Conservation (phyloP, 2,797 vertebrate genomes). For the Podarcis lilfordi region DNA sequence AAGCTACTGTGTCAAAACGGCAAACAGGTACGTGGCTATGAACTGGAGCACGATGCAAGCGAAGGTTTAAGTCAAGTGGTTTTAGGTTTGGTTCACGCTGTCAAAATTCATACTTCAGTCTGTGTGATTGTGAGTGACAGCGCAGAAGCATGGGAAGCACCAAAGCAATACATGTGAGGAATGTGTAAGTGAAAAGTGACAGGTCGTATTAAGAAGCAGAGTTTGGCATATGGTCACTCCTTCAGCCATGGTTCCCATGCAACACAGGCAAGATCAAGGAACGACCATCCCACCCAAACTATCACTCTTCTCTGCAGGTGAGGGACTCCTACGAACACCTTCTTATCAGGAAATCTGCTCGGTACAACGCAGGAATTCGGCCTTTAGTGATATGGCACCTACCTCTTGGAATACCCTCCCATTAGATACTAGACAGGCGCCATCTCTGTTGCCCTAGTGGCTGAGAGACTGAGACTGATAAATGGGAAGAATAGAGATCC, state of each 20-base stretch:
- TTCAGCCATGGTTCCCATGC: conserved; percentile 22
- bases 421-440: too few species aligned
- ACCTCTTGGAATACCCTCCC: too few species aligned
- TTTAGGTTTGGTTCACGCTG: conserved; percentile 24
- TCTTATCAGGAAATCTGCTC: too few species aligned
- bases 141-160: conserved; percentile 53
- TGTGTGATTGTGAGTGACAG: conserved; percentile 34
- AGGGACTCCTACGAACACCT: too few species aligned
- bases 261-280: too few species aligned
- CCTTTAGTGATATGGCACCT: too few species aligned
- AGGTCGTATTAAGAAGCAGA: conserved; percentile 58
- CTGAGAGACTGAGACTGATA: too few species aligned
- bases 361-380: too few species aligned
- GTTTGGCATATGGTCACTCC: conserved; percentile 40
- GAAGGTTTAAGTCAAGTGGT: conserved; percentile 6
- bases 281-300: too few species aligned
- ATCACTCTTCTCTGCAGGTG: too few species aligned
- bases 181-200: conserved; percentile 65
- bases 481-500: too few species aligned
- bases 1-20: conserved; percentile 32
- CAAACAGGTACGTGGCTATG: conserved; percentile 53
- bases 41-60: conserved; percentile 50
- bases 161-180: conserved; percentile 57
- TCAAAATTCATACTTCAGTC: conserved; percentile 33
- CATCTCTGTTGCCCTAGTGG: too few species aligned